Percentiles rank a stretch among this genome's conserved stretches.
These are phyloP conservation scores for Tetropium fuscum DNA, from an alignment of 2,888 invertebrate genomes.

Conservation along the genomic window DNA sequence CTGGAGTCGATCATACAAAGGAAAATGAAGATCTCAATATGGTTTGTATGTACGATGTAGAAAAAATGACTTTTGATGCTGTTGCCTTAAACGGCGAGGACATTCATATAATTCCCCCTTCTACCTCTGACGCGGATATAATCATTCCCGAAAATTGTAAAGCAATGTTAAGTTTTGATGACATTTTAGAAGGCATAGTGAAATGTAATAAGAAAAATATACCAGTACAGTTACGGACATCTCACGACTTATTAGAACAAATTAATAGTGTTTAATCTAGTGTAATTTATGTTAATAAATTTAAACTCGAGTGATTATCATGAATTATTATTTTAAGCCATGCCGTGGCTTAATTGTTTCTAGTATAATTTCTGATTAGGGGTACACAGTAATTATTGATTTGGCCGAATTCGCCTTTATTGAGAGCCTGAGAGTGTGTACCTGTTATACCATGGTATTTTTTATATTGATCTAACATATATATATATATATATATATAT, in stretches of 20 bases:
- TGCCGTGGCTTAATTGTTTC: too few relatives aligned
- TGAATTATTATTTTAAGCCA: too few relatives aligned
- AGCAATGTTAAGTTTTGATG: slow-evolving; percentile 52
- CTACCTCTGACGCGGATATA: slow-evolving; percentile 49
- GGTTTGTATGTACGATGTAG: slow-evolving; percentile 56
- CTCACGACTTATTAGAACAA: slow-evolving; percentile 37
- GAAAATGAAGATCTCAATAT: slow-evolving; percentile 45
- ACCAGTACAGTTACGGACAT: slow-evolving; percentile 38
- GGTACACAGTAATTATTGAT: too few relatives aligned
- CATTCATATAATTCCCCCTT: slow-evolving; percentile 39
- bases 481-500: too few relatives aligned
- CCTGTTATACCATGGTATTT: too few relatives aligned
- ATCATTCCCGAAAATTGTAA: slow-evolving; percentile 47
- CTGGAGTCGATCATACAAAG: slow-evolving; percentile 25
- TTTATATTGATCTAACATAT: too few relatives aligned
- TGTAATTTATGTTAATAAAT: too few relatives aligned
- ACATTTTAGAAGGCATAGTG: slow-evolving; percentile 53
- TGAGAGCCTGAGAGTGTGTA: too few relatives aligned
- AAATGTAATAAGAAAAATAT: slow-evolving; percentile 55
- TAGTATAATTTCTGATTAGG: too few relatives aligned
- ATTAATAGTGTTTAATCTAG: too few relatives aligned
- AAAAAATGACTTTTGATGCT: slow-evolving; percentile 51
- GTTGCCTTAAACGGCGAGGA: slow-evolving; percentile 48
- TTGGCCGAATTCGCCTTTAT: too few relatives aligned
- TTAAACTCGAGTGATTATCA: too few relatives aligned